Conservation (phyloP, 2,888 invertebrate genomes). For the Lasioglossum leucozonium region DNA sequence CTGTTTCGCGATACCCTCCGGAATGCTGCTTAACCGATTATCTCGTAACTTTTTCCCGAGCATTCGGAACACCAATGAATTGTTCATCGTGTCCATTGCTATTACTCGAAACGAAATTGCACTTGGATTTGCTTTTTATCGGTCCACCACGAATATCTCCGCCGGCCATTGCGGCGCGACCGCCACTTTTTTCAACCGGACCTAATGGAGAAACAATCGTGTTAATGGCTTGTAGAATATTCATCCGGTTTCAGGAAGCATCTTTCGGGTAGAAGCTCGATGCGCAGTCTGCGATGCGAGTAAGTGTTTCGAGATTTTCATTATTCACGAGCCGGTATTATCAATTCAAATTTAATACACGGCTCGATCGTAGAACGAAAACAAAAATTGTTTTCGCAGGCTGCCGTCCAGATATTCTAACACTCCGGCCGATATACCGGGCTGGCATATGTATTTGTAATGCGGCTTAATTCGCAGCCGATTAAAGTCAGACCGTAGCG, state of each 20-base stretch:
- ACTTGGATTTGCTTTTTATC: neutral
- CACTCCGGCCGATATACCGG: neutral
- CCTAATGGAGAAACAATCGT: neutral
- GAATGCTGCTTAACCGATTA: neutral
- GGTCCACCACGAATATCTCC: neutral
- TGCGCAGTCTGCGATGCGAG: neutral
- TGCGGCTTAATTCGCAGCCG: constrained; percentile 59
- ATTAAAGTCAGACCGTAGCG: constrained; percentile 51
- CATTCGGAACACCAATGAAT: neutral
- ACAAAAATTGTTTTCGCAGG: constrained; percentile 37
- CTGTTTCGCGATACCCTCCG: neutral
- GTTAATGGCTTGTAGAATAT: neutral
- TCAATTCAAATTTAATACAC: constrained; percentile 7
- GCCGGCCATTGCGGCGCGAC: neutral
- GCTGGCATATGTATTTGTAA: constrained; percentile 49
- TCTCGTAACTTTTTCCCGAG: neutral
- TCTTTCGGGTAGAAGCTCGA: neutral
- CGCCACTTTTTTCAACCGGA: neutral
- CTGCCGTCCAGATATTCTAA: constrained; percentile 25
- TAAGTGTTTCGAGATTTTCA: neutral
- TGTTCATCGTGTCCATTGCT: neutral
- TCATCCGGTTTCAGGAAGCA: neutral
- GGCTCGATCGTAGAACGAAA: constrained; percentile 20
- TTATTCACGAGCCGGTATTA: neutral
- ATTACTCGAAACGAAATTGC: neutral